Conservation (phyloP, 2,888 invertebrate genomes). For the Scaptomyza tumidula region DNA sequence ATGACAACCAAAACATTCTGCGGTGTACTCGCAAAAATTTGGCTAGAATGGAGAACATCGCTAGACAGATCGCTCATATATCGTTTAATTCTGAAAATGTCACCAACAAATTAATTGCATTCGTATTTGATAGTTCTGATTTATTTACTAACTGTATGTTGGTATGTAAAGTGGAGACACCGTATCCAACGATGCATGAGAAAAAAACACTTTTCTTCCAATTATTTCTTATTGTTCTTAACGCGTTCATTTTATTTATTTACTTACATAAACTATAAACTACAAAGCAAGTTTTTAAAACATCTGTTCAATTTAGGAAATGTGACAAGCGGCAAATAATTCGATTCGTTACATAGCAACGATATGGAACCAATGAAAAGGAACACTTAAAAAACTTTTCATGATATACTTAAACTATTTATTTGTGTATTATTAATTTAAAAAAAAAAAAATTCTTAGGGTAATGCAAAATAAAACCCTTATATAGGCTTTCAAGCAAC, state of each 20-base stretch:
- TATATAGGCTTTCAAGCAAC: background rate
- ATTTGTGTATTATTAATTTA: background rate
- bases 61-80: slow-evolving; percentile 93
- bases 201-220: slow-evolving; percentile 95
- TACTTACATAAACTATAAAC: slow-evolving; percentile 33
- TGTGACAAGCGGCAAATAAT: background rate
- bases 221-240: slow-evolving; percentile 85
- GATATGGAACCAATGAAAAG: slow-evolving; percentile 4
- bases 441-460: background rate
- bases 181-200: slow-evolving; percentile 88
- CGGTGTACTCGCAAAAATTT: slow-evolving; percentile 86
- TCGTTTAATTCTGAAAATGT: slow-evolving; percentile 87
- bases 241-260: slow-evolving; percentile 46
- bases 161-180: slow-evolving; percentile 88
- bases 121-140: background rate
- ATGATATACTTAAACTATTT: background rate
- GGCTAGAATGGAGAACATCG: slow-evolving; percentile 90
- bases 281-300: background rate
- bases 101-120: background rate
- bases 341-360: background rate
- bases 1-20: slow-evolving; percentile 93
- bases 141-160: slow-evolving; percentile 89
- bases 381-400: background rate
- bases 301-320: slow-evolving; percentile 5
- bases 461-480: background rate